Evolutionary conservation across 92 coral and sea anemone genomes (phyloP), one percentile per base, ranked within the genome.

Genomic region (Epizoanthus stellaris): DNA sequence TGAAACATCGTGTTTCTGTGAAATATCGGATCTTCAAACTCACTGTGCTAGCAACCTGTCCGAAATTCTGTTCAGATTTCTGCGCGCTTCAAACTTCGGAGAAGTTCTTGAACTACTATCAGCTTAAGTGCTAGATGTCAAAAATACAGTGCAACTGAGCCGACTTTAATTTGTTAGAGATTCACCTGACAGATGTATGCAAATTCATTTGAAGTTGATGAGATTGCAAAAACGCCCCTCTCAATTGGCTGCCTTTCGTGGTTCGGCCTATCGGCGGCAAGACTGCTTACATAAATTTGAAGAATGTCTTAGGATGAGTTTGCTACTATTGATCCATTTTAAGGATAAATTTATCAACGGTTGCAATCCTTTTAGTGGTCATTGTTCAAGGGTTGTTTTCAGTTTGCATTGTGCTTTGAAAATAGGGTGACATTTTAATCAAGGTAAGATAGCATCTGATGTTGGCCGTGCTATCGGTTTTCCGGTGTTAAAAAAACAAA

Each of bases 131-230:
- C 65, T 53, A 38, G 21, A 75, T 75, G 67, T 75, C 65, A 77
- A 77, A 77, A 12, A 54, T 77, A 4, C 6, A 54, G 36, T 52
- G 82, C 70, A 38, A 23, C 42, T 36, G 25, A 2, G 11, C 25
- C 63, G 81, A 60, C 40, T 77, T 75, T 56, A 34, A 77, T 77
- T 69, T 77, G 54, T 60, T 56, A 38, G 62, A 23, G 39, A 53
- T 60, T 76, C 52, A 76, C 66, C 38, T 60, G 80, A 75, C 67
- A 53, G 66, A 75, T 56, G 66, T 38, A 75, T 77, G 82, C 70
- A 77, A 77, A 77, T 77, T 30, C 63, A 39, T 60, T 60, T 61
- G 47, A 39, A 62, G 38, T 77, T 14, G 49, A 57, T 16, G 25
- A 30, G 30, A 57, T 56, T 13, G 49, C 19, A 5, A 6, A 58